Percentiles rank a stretch among this genome's conserved stretches.
Evolutionary conservation across 2,888 invertebrate species (phyloP).

Genomic region (Scaptomyza parva): DNA sequence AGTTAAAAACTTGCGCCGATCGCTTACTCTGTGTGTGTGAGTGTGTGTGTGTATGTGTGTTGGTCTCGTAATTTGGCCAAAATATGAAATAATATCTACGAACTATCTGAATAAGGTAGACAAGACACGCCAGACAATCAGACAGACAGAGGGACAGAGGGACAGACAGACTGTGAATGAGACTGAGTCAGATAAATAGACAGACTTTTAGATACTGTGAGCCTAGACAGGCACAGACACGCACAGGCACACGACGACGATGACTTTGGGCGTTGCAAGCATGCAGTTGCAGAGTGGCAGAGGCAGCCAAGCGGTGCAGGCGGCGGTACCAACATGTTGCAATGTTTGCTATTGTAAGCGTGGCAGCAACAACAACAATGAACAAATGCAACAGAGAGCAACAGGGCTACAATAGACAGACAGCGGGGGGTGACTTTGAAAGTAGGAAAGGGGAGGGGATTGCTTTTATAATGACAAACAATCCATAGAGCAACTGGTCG

Average conservation of each 20-base stretch:
- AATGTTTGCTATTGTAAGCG: slow-evolving; percentile 47
- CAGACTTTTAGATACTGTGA: slow-evolving; percentile 40
- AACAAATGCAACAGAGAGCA: neutral
- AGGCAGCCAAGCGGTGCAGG: slow-evolving; percentile 11
- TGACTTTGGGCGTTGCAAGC: slow-evolving; percentile 54
- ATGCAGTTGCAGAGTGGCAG: neutral
- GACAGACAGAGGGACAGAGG: slow-evolving; percentile 13
- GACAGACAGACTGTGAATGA: neutral
- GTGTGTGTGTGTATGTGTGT: slow-evolving; percentile 21
- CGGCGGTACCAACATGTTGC: slow-evolving; percentile 50
- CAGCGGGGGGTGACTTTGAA: neutral
- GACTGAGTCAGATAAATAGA: slow-evolving; percentile 18
- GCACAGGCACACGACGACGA: slow-evolving; percentile 53
- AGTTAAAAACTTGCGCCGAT: slow-evolving; percentile 60
- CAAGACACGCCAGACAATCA: slow-evolving; percentile 43
- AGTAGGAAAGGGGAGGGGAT: too few species aligned
- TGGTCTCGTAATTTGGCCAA: slow-evolving; percentile 59
- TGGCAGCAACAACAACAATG: slow-evolving; percentile 50
- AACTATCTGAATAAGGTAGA: slow-evolving; percentile 47
- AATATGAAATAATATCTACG: slow-evolving; percentile 65
- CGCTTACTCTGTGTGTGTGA: slow-evolving; percentile 13
- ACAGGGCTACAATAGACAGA: neutral
- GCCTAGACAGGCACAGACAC: slow-evolving; percentile 48
- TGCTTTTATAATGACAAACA: slow-evolving; percentile 32
- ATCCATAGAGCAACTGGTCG: slow-evolving; percentile 51